These are phyloP conservation scores for Lepetodrilus schrolli DNA, from an alignment of 2,888 invertebrate genomes.

Conservation along the genomic window DNA sequence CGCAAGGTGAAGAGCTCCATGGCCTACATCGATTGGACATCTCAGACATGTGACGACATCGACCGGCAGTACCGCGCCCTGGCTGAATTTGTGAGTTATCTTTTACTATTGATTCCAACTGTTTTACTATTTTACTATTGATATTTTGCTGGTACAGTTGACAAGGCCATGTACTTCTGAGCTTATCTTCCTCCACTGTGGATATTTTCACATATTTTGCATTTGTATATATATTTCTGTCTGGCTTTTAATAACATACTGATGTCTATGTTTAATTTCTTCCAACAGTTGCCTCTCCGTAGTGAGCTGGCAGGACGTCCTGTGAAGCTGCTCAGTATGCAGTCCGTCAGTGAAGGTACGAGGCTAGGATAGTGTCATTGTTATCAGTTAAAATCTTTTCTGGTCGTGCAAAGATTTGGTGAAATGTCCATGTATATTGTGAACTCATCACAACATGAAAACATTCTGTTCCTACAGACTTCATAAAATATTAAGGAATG, in stretches of 20 bases:
- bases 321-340: constrained; percentile 53
- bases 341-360: constrained; percentile 38
- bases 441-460: too few species aligned
- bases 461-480: too few species aligned
- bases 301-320: constrained; percentile 46
- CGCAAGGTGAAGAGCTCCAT: constrained; percentile 61
- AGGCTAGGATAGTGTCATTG: too few species aligned
- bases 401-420: too few species aligned
- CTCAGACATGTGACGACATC: constrained; percentile 62
- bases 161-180: too few species aligned
- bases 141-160: too few species aligned
- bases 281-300: constrained; percentile 49
- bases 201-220: too few species aligned
- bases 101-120: too few species aligned
- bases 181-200: neutral
- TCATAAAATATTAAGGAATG: too few species aligned
- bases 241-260: neutral
- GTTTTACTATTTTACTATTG: too few species aligned
- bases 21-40: constrained; percentile 70
- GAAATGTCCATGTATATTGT: too few species aligned
- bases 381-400: too few species aligned
- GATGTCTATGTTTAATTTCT: neutral
- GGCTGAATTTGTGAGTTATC: constrained; percentile 63
- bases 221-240: neutral
- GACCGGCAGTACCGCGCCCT: constrained; percentile 72